A percentile compares a stretch with the other conserved stretches of the same genome.
Conservation (phyloP, 2,797 vertebrate species). For the Cyprinella venusta region DNA sequence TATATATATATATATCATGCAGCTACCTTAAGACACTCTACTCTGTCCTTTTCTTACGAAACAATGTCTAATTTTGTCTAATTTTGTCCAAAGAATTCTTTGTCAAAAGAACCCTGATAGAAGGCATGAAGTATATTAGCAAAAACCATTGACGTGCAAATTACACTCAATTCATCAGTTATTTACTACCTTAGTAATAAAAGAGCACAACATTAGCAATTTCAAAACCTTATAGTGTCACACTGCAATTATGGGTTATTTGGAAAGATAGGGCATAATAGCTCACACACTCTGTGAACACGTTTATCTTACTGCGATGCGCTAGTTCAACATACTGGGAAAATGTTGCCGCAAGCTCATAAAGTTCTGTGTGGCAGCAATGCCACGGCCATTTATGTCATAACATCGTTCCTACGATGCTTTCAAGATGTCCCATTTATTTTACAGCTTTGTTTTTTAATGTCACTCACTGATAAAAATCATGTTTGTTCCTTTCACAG, state of each 20-base stretch:
- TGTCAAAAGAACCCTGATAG: constrained; percentile 40
- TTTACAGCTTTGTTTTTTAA: constrained; percentile 30
- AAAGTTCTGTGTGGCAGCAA: constrained; percentile 5
- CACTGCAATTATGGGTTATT: constrained; percentile 71
- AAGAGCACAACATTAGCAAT: constrained; percentile 67
- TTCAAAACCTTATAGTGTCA: constrained; percentile 70
- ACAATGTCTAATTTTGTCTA: constrained; percentile 19
- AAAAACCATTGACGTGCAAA: constrained; percentile 66
- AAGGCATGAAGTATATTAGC: constrained; percentile 59
- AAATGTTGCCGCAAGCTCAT: background rate
- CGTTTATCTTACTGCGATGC: constrained; percentile 61
- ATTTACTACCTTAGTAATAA: constrained; percentile 66
- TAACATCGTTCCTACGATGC: background rate
- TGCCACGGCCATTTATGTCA: background rate
- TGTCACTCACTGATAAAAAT: constrained; percentile 8
- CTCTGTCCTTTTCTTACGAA: background rate
- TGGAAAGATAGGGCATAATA: constrained; percentile 68
- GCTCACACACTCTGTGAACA: constrained; percentile 49
- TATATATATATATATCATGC: background rate
- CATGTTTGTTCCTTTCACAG: background rate
- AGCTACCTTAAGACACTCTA: background rate
- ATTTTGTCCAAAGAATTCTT: constrained; percentile 33
- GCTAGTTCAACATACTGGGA: background rate
- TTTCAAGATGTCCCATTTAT: constrained; percentile 18
- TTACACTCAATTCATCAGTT: constrained; percentile 76